phyloP scores from a whole-genome alignment of 2,113 vertebrate genomes.

The Potamarius usumacintae region DNA sequence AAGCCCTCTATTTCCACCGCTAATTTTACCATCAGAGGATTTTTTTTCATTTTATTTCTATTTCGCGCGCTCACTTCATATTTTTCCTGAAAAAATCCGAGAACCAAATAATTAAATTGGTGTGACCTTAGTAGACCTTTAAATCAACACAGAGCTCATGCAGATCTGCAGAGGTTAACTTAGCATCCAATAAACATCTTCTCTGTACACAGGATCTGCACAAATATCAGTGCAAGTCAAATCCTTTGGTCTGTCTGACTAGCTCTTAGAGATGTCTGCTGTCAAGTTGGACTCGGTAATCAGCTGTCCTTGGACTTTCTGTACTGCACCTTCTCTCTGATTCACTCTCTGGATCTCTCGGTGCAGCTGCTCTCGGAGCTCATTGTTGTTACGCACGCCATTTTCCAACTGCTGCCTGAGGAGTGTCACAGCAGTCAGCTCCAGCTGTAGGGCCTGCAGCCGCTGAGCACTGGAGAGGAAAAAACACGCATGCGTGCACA shows the following conservation, averaged over 20 bases:
- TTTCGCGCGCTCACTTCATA: too few relatives aligned
- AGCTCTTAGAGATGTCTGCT: conserved; percentile 37
- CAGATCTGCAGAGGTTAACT: neutral
- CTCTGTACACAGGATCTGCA: neutral
- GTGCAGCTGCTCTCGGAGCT: conserved; percentile 81
- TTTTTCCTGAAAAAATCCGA: too few relatives aligned
- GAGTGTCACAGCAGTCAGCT: conserved; percentile 77
- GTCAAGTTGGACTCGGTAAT: conserved; percentile 45
- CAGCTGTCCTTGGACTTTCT: conserved; percentile 37
- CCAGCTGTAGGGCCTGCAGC: conserved; percentile 79
- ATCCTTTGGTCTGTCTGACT: neutral
- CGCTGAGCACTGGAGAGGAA: conserved; percentile 67
- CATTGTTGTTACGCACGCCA: conserved; percentile 77
- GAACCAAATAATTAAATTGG: too few relatives aligned
- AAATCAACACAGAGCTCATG: neutral
- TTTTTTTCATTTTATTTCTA: too few relatives aligned
- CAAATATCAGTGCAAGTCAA: neutral
- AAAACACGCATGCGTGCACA: conserved; percentile 4
- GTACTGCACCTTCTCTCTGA: conserved; percentile 79
- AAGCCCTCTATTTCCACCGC: too few relatives aligned
- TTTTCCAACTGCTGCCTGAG: conserved; percentile 86
- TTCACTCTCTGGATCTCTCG: conserved; percentile 78
- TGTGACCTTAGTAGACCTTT: too few relatives aligned
- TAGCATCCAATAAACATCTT: neutral
- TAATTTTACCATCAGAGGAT: too few relatives aligned